Evolutionary conservation across 2,888 invertebrate genomes (phyloP).

Genomic region (Drosophila antonietae): DNA sequence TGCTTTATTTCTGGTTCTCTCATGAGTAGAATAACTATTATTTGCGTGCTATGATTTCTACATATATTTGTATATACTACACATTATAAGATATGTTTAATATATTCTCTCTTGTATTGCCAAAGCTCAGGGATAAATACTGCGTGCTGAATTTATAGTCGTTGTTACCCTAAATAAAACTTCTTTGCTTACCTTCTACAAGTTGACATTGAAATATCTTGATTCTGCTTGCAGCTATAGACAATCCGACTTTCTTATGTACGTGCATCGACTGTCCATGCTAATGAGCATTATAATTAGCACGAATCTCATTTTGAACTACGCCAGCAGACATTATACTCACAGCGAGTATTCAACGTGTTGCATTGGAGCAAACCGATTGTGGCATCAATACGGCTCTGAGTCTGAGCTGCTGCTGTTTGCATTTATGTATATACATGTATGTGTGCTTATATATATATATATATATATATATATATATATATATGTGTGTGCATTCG

Average conservation of each 20-base stretch:
- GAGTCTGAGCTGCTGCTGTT: not conserved
- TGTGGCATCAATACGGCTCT: not conserved
- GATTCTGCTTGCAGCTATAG: slow-evolving; percentile 1
- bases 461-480: slow-evolving; percentile 10
- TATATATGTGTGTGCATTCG: slow-evolving; percentile 14
- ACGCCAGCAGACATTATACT: not conserved
- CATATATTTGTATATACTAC: too few species aligned
- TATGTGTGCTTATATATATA: not conserved
- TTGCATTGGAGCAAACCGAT: not conserved
- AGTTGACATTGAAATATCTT: not conserved
- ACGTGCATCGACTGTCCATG: not conserved
- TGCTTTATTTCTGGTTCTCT: too few species aligned
- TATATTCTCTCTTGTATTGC: too few species aligned
- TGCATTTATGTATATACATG: not conserved
- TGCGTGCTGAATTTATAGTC: too few species aligned
- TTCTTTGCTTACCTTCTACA: not conserved
- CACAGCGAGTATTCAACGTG: not conserved
- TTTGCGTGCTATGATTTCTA: too few species aligned
- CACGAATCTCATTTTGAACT: too few species aligned
- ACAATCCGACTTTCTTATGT: too few species aligned
- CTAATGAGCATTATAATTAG: not conserved
- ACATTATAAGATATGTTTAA: too few species aligned
- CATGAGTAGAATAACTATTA: too few species aligned
- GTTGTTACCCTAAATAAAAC: not conserved
- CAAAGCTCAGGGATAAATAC: too few species aligned